Conservation (phyloP, 1,140 invertebrate genomes). For the Drosophila carrolli region DNA sequence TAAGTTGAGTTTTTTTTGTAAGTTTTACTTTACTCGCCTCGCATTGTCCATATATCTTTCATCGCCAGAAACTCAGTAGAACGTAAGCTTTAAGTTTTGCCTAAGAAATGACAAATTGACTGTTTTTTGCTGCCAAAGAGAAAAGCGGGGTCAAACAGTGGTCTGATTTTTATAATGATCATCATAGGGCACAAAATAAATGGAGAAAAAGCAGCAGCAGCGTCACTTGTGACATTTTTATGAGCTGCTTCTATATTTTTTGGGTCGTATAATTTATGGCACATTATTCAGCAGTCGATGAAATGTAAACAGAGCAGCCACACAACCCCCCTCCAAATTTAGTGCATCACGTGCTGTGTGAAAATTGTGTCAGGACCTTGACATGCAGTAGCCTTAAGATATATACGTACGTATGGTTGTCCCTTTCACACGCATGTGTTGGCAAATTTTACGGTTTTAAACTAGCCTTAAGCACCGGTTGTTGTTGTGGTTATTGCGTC, state of each 20-base stretch:
- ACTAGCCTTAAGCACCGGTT: constrained; percentile 58
- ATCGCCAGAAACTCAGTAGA: constrained; percentile 37
- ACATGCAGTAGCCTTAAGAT: constrained; percentile 63
- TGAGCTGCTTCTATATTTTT: constrained; percentile 4
- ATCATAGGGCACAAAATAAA: constrained; percentile 11
- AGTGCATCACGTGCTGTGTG: constrained; percentile 48
- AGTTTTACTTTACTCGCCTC: constrained; percentile 36
- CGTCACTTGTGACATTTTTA: constrained; percentile 34
- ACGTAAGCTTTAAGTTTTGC: constrained; percentile 40
- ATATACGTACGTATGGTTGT: constrained; percentile 48
- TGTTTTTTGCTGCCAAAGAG: constrained; percentile 44
- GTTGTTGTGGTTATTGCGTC: constrained; percentile 52
- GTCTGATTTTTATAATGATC: constrained; percentile 31
- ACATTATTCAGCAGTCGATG: constrained; percentile 43
- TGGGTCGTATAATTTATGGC: constrained; percentile 36
- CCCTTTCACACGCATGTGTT: constrained; percentile 12
- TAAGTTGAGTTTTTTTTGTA: constrained; percentile 4
- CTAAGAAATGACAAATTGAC: constrained; percentile 38
- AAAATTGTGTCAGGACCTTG: constrained; percentile 75
- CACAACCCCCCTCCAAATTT: constrained; percentile 4
- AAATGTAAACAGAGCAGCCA: constrained; percentile 38
- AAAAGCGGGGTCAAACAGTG: constrained; percentile 17
- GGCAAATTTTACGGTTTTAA: constrained; percentile 13
- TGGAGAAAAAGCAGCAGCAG: constrained; percentile 10
- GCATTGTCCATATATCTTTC: constrained; percentile 35